These are phyloP conservation scores for Tiliqua scincoides DNA, from an alignment of 2,113 vertebrate genomes.

Conservation along the genomic window DNA sequence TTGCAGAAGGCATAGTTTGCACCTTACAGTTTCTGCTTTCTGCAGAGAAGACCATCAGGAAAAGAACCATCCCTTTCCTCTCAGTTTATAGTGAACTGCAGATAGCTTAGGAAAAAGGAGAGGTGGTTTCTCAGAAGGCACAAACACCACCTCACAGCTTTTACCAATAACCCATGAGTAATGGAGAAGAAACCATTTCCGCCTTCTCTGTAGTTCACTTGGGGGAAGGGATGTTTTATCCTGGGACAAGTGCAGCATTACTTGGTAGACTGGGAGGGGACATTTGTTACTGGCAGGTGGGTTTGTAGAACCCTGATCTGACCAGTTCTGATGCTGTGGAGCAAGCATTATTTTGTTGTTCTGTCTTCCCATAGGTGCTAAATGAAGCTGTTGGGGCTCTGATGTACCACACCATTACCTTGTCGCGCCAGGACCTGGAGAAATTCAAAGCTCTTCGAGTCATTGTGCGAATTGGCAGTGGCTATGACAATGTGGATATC, in stretches of 20 bases:
- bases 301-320: constrained; percentile 19
- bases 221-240: not conserved
- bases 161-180: not conserved
- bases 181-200: not conserved
- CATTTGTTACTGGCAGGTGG: not conserved
- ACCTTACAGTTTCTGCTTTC: not conserved
- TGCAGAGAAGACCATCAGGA: not conserved
- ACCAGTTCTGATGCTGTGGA: constrained; percentile 5
- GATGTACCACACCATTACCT: constrained; percentile 91
- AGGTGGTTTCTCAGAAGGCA: not conserved
- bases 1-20: not conserved
- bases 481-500: constrained; percentile 90
- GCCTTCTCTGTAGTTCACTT: not conserved
- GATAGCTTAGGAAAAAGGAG: not conserved
- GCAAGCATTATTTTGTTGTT: constrained; percentile 23
- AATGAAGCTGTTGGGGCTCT: constrained; percentile 90
- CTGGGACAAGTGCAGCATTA: not conserved
- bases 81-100: not conserved
- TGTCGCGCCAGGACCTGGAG: constrained; percentile 90
- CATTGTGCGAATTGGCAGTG: constrained; percentile 89
- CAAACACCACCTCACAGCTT: not conserved
- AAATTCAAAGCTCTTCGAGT: constrained; percentile 91
- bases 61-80: not conserved
- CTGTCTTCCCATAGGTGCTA: constrained; percentile 79
- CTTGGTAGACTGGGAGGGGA: not conserved